Evolutionary conservation across 30 jellyfish, hydroid and myxozoan genomes (phyloP).

Genomic region (Catostylus mosaicus): DNA sequence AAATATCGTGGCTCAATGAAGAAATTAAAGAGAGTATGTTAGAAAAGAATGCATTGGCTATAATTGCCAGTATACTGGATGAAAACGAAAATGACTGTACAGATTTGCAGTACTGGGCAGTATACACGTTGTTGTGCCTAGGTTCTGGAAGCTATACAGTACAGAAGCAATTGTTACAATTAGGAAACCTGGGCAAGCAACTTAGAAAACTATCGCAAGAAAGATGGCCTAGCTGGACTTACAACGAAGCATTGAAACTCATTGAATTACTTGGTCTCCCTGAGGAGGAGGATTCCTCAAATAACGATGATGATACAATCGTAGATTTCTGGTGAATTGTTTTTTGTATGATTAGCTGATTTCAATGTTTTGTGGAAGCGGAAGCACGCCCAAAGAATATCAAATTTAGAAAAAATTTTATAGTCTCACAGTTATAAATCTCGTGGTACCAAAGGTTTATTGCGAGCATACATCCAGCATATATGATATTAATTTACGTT

Average conservation of each 20-base stretch:
- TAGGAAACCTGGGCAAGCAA: slow-evolving; percentile 7
- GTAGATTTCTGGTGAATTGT: background rate
- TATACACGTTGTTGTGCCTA: slow-evolving; percentile 50
- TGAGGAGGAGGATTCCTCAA: background rate
- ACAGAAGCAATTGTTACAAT: slow-evolving; percentile 19
- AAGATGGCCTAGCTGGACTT: slow-evolving; percentile 43
- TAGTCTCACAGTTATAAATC: too few relatives aligned
- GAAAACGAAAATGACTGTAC: background rate
- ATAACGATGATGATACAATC: background rate
- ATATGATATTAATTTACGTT: too few relatives aligned
- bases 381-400: too few relatives aligned
- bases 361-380: too few relatives aligned
- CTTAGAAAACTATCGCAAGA: slow-evolving; percentile 26
- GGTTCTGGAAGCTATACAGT: slow-evolving; percentile 18
- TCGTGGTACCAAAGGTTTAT: too few relatives aligned
- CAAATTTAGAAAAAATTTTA: too few relatives aligned
- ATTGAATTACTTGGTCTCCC: slow-evolving; percentile 21
- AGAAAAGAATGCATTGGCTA: slow-evolving; percentile 5
- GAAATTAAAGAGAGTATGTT: slow-evolving; percentile 16
- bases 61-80: slow-evolving; percentile 14
- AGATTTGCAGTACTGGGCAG: slow-evolving; percentile 66
- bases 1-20: slow-evolving; percentile 39
- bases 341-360: too few relatives aligned
- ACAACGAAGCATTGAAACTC: slow-evolving; percentile 50
- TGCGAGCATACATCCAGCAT: too few relatives aligned